Evolutionary conservation across 1,140 invertebrate genomes (phyloP), one percentile per base, ranked within the genome.

Genomic region (Aleiodes sp.): DNA sequence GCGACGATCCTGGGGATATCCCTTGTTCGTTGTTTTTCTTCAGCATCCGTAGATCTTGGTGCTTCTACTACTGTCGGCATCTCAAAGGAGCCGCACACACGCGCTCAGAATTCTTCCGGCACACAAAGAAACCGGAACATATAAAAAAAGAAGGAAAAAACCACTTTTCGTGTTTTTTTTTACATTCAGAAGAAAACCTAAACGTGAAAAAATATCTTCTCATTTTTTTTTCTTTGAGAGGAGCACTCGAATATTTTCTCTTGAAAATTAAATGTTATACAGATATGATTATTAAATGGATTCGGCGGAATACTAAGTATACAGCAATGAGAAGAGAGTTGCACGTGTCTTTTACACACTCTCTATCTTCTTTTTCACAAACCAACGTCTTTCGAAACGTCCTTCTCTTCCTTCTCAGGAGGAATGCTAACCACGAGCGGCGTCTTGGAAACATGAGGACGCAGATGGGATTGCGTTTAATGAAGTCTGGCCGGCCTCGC

Each of bases 381-480:
- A 37, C 46, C 64, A 41, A 24, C 39, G 16, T 70, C 60, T 67
- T 62, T 65, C 29, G 59, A 16, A 35, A 39, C 62, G 31, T 74
- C 71, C 39, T 74, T 64, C 33, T 68, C 70, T 70, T 73, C 60
- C 69, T 72, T 68, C 69, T 73, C 68, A 63, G 37, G 21, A 72
- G 64, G 70, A 73, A 72, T 74, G 70, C 60, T 64, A 69, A 75
- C 72, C 68, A 46, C 72, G 63, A 75, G 70, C 70, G 73, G 61
- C 67, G 71, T 77, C 72, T 78, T 73, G 80, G 70, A 80, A 82
- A 78, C 77, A 80, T 78, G 80, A 80, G 79, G 80, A 81, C 81
- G 81, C 81, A 83, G 81, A 83, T 83, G 81, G 80, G 78, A 81
- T 80, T 81, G 78, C 77, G 79, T 83, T 83, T 83, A 83, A 83